phyloP scores from a whole-genome alignment of 2,797 vertebrate genomes.

The Hypotaenidia philippensis region DNA sequence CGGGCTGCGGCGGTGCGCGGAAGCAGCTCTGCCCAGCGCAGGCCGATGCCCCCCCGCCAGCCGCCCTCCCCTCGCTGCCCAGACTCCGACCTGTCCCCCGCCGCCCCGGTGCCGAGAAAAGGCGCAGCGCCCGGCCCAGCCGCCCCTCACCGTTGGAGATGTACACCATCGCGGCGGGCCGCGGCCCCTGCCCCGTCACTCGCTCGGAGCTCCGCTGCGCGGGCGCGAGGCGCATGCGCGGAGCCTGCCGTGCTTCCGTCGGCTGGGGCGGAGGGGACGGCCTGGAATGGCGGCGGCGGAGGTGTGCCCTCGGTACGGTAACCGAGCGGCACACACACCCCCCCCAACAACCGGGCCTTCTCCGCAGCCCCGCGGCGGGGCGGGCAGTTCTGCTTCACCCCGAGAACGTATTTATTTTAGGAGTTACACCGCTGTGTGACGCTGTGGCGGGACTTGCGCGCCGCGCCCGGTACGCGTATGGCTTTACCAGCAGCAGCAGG shows the following conservation, averaged over 20 bases:
- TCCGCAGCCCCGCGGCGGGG: not conserved
- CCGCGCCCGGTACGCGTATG: fast-evolving
- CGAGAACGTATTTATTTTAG: fast-evolving
- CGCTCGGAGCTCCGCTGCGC: not conserved
- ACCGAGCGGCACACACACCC: fast-evolving
- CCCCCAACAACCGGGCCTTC: fast-evolving
- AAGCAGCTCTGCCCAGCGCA: not conserved
- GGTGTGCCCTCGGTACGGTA: fast-evolving
- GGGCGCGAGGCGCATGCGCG: not conserved
- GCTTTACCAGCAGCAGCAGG: fast-evolving
- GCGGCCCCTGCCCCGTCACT: not conserved
- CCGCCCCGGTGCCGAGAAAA: too few species aligned
- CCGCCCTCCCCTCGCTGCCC: not conserved
- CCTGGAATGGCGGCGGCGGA: fast-evolving
- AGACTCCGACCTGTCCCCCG: not conserved
- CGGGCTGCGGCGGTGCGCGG: not conserved
- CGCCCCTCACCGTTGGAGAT: conserved; percentile 79
- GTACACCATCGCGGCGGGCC: conserved; percentile 69
- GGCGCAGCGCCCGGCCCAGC: fast-evolving
- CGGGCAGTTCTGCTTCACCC: fast-evolving
- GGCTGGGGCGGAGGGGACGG: not conserved
- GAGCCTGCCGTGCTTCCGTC: not conserved
- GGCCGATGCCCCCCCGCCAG: not conserved
- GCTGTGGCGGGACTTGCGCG: fast-evolving
- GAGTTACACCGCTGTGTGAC: fast-evolving